Conservation (phyloP, 2,113 vertebrate genomes). For the Halichoerus grypus region DNA sequence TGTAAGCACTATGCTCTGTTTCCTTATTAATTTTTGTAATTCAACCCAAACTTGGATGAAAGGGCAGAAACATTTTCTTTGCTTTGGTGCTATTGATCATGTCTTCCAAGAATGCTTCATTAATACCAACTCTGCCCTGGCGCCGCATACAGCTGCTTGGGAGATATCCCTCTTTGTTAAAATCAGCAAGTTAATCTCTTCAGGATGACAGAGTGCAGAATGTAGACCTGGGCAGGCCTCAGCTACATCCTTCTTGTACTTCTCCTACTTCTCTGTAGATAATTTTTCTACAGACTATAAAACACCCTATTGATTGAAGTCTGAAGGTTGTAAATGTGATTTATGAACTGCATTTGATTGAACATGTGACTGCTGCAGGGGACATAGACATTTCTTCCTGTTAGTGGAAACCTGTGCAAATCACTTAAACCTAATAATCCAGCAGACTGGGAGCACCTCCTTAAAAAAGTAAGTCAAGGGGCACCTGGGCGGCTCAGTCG, state of each 20-base stretch:
- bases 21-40: slow-evolving; percentile 74
- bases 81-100: slow-evolving; percentile 87
- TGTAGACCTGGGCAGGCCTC: slow-evolving; percentile 51
- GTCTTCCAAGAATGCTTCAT: slow-evolving; percentile 86
- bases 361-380: slow-evolving; percentile 76
- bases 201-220: slow-evolving; percentile 61
- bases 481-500: no score
- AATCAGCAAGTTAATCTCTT: slow-evolving; percentile 81
- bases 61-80: slow-evolving; percentile 84
- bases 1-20: neutral
- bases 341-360: slow-evolving; percentile 86
- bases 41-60: slow-evolving; percentile 81
- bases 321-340: slow-evolving; percentile 85
- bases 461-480: slow-evolving; percentile 68
- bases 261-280: slow-evolving; percentile 76
- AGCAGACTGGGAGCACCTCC: slow-evolving; percentile 5
- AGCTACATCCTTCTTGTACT: slow-evolving; percentile 69
- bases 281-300: slow-evolving; percentile 83
- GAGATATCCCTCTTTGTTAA: slow-evolving; percentile 81
- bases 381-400: slow-evolving; percentile 78
- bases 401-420: slow-evolving; percentile 73
- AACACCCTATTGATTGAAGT: slow-evolving; percentile 86
- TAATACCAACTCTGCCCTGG: slow-evolving; percentile 79
- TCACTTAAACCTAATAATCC: slow-evolving; percentile 74
- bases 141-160: slow-evolving; percentile 81